Conservation (phyloP, 2,113 vertebrate genomes). For the Paramisgurnus dabryanus region DNA sequence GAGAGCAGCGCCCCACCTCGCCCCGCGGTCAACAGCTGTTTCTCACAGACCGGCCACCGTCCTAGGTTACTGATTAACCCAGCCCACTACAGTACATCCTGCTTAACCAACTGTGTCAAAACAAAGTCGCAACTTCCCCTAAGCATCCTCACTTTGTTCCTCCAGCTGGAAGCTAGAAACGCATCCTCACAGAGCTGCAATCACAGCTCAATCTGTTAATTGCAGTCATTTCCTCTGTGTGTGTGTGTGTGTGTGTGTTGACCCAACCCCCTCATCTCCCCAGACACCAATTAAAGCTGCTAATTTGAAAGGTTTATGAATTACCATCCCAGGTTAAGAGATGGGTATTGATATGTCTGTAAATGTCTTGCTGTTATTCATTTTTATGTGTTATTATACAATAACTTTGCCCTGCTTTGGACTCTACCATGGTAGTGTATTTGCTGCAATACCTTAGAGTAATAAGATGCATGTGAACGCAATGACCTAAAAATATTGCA, state of each 20-base stretch:
- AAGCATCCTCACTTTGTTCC: slow-evolving; percentile 26
- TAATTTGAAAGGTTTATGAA: slow-evolving; percentile 50
- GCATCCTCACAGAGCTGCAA: slow-evolving; percentile 40
- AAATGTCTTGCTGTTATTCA: neutral
- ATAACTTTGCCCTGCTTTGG: no score
- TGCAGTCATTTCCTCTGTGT: slow-evolving; percentile 56
- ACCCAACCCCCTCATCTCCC: slow-evolving; percentile 36
- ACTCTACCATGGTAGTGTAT: neutral
- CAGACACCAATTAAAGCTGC: slow-evolving; percentile 47
- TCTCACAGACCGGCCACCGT: neutral
- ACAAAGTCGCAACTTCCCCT: slow-evolving; percentile 36
- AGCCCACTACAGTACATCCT: slow-evolving; percentile 21
- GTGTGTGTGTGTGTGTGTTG: neutral
- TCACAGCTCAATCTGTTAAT: slow-evolving; percentile 51
- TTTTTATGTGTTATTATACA: neutral
- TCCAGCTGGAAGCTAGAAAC: slow-evolving; percentile 42
- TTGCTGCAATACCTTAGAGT: neutral
- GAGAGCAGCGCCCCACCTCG: neutral
- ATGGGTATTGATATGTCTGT: slow-evolving; percentile 6
- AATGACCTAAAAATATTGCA: no score
- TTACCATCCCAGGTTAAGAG: slow-evolving; percentile 7
- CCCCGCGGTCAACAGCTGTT: slow-evolving; percentile 30
- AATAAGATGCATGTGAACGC: no score
- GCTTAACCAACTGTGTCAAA: slow-evolving; percentile 25
- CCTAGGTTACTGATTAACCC: slow-evolving; percentile 32